A percentile compares a stretch with the other conserved stretches of the same genome.
phyloP scores from a whole-genome alignment of 2,888 invertebrate species.

The Drosophila villosipedis region DNA sequence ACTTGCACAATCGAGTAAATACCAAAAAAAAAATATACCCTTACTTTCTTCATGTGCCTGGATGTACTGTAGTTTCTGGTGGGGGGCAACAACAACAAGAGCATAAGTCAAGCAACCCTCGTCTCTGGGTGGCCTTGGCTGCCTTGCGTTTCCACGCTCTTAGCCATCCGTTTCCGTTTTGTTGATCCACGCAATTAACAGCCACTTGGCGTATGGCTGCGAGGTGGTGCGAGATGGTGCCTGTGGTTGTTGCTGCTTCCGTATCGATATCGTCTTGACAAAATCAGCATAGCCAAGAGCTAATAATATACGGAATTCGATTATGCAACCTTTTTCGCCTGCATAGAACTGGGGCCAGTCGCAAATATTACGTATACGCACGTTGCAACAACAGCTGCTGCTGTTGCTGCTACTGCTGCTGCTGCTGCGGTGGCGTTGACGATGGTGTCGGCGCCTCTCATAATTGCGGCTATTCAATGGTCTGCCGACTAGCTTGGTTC shows the following conservation, averaged over 20 bases:
- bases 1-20: conserved; percentile 40
- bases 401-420: conserved; percentile 16
- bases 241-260: conserved; percentile 47
- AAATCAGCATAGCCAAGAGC: conserved; percentile 40
- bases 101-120: conserved; percentile 42
- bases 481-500: conserved; percentile 30
- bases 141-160: conserved; percentile 36
- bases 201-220: conserved; percentile 60
- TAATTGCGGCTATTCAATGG: conserved; percentile 61
- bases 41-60: conserved; percentile 6
- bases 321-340: conserved; percentile 38
- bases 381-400: conserved; percentile 66
- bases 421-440: conserved; percentile 26
- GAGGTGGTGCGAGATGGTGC: conserved; percentile 41
- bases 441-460: conserved; percentile 42
- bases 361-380: conserved; percentile 77
- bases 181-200: conserved; percentile 75
- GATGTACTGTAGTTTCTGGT: too few species aligned
- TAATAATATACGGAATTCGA: conserved; percentile 3
- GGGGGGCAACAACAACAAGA: neutral
- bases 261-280: conserved; percentile 47
- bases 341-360: conserved; percentile 62
- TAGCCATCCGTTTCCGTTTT: conserved; percentile 50
- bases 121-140: conserved; percentile 9
- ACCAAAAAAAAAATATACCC: neutral